Evolutionary conservation across 1,140 invertebrate species (phyloP).

Genomic region (Drosophila trapezifrons): DNA sequence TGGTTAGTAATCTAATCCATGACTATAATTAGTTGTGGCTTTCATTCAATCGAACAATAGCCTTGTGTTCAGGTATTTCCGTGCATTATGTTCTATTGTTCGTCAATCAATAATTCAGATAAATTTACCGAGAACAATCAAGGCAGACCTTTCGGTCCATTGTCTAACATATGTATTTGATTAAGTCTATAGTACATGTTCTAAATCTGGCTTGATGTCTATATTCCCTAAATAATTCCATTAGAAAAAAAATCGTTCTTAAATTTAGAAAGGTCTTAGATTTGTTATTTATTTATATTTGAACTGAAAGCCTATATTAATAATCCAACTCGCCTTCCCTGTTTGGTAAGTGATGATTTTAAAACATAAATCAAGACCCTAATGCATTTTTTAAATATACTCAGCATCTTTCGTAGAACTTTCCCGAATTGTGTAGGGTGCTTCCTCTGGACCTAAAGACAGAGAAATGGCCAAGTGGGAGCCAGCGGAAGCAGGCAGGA

Average conservation of each 20-base stretch:
- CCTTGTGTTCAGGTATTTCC: not conserved
- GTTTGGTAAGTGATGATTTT: constrained; percentile 1
- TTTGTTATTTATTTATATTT: not conserved
- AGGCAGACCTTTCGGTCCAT: too few species aligned
- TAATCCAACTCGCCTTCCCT: not conserved
- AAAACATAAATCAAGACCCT: constrained; percentile 31
- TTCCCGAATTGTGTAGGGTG: constrained; percentile 27
- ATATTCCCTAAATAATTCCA: too few species aligned
- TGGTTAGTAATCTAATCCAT: not conserved
- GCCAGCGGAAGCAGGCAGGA: constrained; percentile 51
- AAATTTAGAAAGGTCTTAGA: not conserved
- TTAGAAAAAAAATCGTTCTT: too few species aligned
- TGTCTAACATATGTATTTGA: too few species aligned
- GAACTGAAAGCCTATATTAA: not conserved
- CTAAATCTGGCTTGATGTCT: too few species aligned
- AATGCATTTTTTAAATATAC: constrained; percentile 5
- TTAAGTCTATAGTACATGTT: too few species aligned
- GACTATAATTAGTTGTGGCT: not conserved
- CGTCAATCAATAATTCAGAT: not conserved
- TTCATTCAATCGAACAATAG: not conserved
- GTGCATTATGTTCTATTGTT: not conserved
- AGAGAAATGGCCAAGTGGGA: constrained; percentile 9
- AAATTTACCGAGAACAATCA: not conserved
- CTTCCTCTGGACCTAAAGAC: constrained; percentile 6
- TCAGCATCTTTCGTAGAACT: constrained; percentile 14